Conservation (phyloP, 2,888 invertebrate species). For the Adelphocoris suturalis region DNA sequence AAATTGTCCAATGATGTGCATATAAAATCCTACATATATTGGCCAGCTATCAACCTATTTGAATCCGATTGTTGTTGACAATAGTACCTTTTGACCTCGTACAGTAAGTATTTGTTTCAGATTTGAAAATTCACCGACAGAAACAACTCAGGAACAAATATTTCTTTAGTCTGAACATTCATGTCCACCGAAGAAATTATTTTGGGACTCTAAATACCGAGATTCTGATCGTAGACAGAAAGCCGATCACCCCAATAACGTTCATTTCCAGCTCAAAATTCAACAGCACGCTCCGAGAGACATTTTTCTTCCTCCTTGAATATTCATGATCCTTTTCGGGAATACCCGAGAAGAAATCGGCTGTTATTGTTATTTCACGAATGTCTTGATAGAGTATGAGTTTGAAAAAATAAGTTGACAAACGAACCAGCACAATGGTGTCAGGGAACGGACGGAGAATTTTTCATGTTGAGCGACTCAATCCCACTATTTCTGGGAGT, state of each 20-base stretch:
- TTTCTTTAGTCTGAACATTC: too few relatives aligned
- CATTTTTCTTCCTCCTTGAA: slow-evolving; percentile 47
- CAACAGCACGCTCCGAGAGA: slow-evolving; percentile 46
- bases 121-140: too few relatives aligned
- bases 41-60: too few relatives aligned
- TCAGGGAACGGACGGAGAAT: slow-evolving; percentile 53
- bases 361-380: slow-evolving; percentile 68
- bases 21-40: too few relatives aligned
- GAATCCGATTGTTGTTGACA: too few relatives aligned
- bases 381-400: slow-evolving; percentile 66
- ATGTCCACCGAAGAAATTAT: too few relatives aligned
- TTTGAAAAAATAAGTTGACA: slow-evolving; percentile 67
- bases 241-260: neutral
- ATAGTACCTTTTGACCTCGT: too few relatives aligned
- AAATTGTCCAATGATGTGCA: too few relatives aligned
- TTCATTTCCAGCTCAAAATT: slow-evolving; percentile 36
- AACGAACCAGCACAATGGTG: slow-evolving; percentile 65
- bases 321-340: slow-evolving; percentile 51
- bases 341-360: slow-evolving; percentile 65
- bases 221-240: neutral
- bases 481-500: neutral
- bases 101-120: too few relatives aligned
- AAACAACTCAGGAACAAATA: too few relatives aligned
- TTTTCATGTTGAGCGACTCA: slow-evolving; percentile 37
- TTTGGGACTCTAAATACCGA: too few relatives aligned